Evolutionary conservation across 2,797 vertebrate species (phyloP), one percentile per base, ranked within the genome.

Genomic region (Anguilla pacifica): DNA sequence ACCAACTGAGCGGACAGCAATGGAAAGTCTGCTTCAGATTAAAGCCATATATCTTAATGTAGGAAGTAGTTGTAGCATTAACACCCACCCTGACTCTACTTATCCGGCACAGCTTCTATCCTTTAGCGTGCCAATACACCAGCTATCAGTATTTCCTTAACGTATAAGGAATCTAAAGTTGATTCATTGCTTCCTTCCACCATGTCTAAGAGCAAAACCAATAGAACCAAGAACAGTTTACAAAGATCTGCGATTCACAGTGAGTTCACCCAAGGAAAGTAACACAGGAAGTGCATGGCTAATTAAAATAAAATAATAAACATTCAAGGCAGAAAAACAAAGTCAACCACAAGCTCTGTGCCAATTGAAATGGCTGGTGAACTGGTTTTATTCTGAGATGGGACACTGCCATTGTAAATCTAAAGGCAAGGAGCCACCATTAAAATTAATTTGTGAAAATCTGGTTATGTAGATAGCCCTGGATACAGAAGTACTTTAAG

Each of bases 1-100:
- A 88, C 85, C 88, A 90, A 61, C 89, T 87, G 84, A 88, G 88
- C 28, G 43, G 46, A 6, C 67, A 74, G 88, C 86, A 88, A 81
- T 55, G 85, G 55, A 87, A 81, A 86, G 79, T 53, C 87, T 91
- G 90, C 25, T 87, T 89, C 87, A 86, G 59, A 89, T 90, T 88
- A 85, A 87, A 87, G 59, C 67, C 43, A 81, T 49, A 81, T 22
- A 22, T 81, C 39, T 81, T 10, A 81, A 46, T 81, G 77, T 81
- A 46, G 35, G 72, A 77, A 81, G 77, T 81, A 81, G 35, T 17
- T 46, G 11, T 15, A 79, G 35, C 5, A 22, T 67, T 49, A 19
- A 49, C 64, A 57, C 28, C 49, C 57, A 13, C 31, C n/a, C 64
- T 25, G 11, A 70, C 28, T 17, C 28, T 15, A 17, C 72, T 19